A percentile compares a stretch with the other conserved stretches of the same genome.
These are phyloP conservation scores for Myripristis jacobus DNA, from an alignment of 2,797 vertebrate genomes.

Conservation along the genomic window DNA sequence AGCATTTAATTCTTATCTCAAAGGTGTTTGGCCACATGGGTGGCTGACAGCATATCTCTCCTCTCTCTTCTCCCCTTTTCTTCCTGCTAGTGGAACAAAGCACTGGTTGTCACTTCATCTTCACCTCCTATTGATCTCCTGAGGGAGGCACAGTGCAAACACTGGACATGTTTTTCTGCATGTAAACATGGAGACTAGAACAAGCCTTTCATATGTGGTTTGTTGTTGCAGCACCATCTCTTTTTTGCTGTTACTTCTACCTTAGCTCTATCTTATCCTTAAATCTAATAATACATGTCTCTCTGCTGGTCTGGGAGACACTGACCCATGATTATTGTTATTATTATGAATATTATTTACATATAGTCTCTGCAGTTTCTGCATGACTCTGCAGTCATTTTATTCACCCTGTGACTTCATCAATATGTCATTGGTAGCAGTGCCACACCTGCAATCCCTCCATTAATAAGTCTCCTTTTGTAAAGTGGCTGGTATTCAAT, in stretches of 20 bases:
- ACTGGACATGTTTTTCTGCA: neutral
- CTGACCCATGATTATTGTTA: neutral
- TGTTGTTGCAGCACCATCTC: slow-evolving; percentile 15
- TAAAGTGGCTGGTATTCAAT: slow-evolving; percentile 28
- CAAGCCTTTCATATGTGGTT: slow-evolving; percentile 1
- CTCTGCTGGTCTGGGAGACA: neutral
- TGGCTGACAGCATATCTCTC: neutral
- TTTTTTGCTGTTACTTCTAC: slow-evolving; percentile 9
- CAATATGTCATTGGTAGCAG: slow-evolving; percentile 14
- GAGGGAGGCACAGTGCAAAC: slow-evolving; percentile 17
- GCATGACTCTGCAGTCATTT: neutral
- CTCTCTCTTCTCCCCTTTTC: neutral
- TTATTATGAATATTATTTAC: too few relatives aligned
- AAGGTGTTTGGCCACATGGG: slow-evolving; percentile 24
- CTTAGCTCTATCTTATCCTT: neutral
- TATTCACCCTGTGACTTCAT: neutral
- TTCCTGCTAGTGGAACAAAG: slow-evolving; percentile 36
- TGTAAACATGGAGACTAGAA: slow-evolving; percentile 11
- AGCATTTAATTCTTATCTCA: slow-evolving; percentile 12
- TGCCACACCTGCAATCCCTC: slow-evolving; percentile 26
- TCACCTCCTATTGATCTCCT: slow-evolving; percentile 33
- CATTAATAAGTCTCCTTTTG: slow-evolving; percentile 19
- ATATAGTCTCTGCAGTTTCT: too few relatives aligned
- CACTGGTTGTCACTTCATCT: slow-evolving; percentile 1
- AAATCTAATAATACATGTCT: neutral